A percentile compares a stretch with the other conserved stretches of the same genome.
These are phyloP conservation scores for Eurytoma californica DNA, from an alignment of 2,888 invertebrate genomes.

Conservation along the genomic window DNA sequence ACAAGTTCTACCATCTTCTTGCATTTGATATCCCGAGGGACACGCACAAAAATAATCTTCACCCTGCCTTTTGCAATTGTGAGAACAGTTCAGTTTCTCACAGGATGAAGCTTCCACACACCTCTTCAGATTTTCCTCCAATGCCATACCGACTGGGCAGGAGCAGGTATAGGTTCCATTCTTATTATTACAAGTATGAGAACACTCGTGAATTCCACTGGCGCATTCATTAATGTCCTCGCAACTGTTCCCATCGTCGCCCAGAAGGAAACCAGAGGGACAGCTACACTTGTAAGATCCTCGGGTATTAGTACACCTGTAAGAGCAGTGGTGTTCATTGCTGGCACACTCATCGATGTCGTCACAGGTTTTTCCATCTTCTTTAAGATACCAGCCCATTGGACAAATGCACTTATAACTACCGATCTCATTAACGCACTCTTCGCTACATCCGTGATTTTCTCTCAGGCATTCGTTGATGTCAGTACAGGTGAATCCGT, in stretches of 20 bases:
- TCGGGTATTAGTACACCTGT: constrained; percentile 64
- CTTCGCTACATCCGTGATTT: constrained; percentile 73
- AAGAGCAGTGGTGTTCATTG: constrained; percentile 56
- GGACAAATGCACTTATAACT: constrained; percentile 74
- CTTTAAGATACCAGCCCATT: constrained; percentile 59
- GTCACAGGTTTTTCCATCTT: constrained; percentile 61
- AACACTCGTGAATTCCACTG: constrained; percentile 76
- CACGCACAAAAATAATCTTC: constrained; percentile 78
- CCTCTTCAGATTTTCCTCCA: constrained; percentile 60
- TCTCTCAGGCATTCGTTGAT: constrained; percentile 77
- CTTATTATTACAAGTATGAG: constrained; percentile 77
- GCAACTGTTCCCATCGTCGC: constrained; percentile 71
- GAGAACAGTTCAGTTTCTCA: constrained; percentile 70
- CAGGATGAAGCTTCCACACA: constrained; percentile 62
- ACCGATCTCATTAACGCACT: constrained; percentile 77
- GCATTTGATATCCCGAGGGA: constrained; percentile 73
- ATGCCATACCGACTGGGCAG: constrained; percentile 74
- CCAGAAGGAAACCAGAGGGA: constrained; percentile 75
- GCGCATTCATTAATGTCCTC: constrained; percentile 78
- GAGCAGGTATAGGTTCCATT: constrained; percentile 77
- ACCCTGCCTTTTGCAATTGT: constrained; percentile 75
- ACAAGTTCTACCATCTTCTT: constrained; percentile 72
- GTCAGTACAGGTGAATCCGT: constrained; percentile 73
- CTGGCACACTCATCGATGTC: constrained; percentile 65
- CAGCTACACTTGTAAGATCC: constrained; percentile 76